These are phyloP conservation scores for Tyrannus savana DNA, from an alignment of 2,113 vertebrate genomes.

Conservation along the genomic window DNA sequence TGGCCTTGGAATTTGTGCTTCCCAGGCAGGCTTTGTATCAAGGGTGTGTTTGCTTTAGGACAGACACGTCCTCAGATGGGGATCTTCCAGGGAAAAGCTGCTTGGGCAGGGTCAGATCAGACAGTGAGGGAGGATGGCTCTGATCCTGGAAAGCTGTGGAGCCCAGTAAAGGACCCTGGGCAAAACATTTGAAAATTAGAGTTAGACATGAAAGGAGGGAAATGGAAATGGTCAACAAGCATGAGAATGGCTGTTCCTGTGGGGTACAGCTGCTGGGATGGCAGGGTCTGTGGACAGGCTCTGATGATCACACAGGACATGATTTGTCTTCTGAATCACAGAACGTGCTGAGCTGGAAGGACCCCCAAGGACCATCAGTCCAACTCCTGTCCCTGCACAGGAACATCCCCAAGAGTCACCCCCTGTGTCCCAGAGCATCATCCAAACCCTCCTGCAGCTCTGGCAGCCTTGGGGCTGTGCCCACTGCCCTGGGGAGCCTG, in stretches of 20 bases:
- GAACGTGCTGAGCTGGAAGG: background rate
- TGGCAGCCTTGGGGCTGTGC: background rate
- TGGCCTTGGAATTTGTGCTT: background rate
- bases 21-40: background rate
- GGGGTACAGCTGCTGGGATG: background rate
- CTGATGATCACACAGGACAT: rapidly evolving
- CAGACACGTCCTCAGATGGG: rapidly evolving
- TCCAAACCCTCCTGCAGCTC: background rate
- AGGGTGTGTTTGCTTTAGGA: background rate
- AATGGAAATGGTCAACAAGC: background rate
- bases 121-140: background rate
- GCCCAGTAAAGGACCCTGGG: background rate
- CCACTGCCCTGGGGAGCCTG: background rate
- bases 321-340: background rate
- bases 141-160: rapidly evolving
- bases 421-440: background rate
- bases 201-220: background rate
- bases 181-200: background rate
- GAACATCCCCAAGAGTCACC: background rate
- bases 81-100: background rate
- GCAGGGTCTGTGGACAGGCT: background rate
- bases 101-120: background rate
- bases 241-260: background rate
- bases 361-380: background rate
- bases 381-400: background rate